These are phyloP conservation scores for Lerema accius DNA, from an alignment of 1,140 invertebrate genomes.

Conservation along the genomic window DNA sequence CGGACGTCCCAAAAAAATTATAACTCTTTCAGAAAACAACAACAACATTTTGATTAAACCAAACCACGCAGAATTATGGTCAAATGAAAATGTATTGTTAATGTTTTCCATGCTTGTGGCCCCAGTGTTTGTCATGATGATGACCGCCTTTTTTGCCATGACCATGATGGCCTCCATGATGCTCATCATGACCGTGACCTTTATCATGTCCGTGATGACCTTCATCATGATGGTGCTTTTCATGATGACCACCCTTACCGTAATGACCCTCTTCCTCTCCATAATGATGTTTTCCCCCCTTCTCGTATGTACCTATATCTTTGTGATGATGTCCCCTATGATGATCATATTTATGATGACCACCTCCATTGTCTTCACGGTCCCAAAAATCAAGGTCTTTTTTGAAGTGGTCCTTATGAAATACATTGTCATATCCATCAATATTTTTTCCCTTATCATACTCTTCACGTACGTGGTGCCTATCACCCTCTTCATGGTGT, in stretches of 20 bases:
- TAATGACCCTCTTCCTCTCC: slow-evolving; percentile 76
- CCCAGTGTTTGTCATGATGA: background rate
- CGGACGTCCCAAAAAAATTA: too few relatives aligned
- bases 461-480: slow-evolving; percentile 67
- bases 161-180: slow-evolving; percentile 84
- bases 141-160: slow-evolving; percentile 86
- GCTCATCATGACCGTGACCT: slow-evolving; percentile 82
- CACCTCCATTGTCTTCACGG: slow-evolving; percentile 67
- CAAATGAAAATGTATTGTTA: background rate
- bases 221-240: slow-evolving; percentile 84
- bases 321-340: slow-evolving; percentile 67
- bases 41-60: background rate
- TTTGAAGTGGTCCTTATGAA: slow-evolving; percentile 72
- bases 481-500: slow-evolving; percentile 70
- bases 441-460: slow-evolving; percentile 70
- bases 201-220: slow-evolving; percentile 78
- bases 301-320: slow-evolving; percentile 64
- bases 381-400: slow-evolving; percentile 76
- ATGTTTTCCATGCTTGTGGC: background rate
- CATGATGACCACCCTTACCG: slow-evolving; percentile 87
- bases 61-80: background rate
- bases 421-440: slow-evolving; percentile 73
- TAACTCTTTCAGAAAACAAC: too few relatives aligned
- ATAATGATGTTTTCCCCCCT: slow-evolving; percentile 63
- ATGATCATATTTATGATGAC: slow-evolving; percentile 70